Evolutionary conservation across 1,140 invertebrate species (phyloP).

Genomic region (Copidosoma floridanum): DNA sequence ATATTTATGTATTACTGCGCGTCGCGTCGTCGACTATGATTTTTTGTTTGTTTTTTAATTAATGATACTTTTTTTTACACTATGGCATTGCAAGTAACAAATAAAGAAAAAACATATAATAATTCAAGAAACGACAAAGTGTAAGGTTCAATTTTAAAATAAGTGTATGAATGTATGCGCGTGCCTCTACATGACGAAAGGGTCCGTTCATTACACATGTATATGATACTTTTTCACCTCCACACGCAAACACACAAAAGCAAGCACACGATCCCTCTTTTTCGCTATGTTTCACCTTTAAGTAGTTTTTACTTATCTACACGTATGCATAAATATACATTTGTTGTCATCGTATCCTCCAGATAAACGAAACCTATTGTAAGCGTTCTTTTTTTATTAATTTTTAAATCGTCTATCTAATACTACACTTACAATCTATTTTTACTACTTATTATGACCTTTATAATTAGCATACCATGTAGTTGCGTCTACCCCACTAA

Average conservation of each 20-base stretch:
- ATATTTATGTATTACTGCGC: neutral
- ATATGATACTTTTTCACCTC: conserved; percentile 10
- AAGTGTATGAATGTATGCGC: conserved; percentile 19
- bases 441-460: conserved; percentile 5
- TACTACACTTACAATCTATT: conserved; percentile 9
- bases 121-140: too few species aligned
- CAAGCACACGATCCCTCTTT: conserved; percentile 17
- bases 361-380: conserved; percentile 23
- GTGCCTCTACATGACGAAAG: conserved; percentile 10
- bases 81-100: conserved; percentile 5
- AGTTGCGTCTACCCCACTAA: conserved; percentile 20
- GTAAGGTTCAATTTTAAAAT: conserved; percentile 5
- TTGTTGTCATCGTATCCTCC: conserved; percentile 27
- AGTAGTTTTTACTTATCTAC: conserved; percentile 29
- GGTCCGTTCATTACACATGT: conserved; percentile 4
- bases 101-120: conserved; percentile 1
- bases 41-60: conserved; percentile 8
- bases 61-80: neutral
- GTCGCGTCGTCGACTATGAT: conserved; percentile 9
- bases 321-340: too few species aligned
- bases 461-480: conserved; percentile 15
- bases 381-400: conserved; percentile 25
- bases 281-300: conserved; percentile 24
- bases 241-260: too few species aligned
- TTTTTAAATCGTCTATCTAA: conserved; percentile 21